Base-by-base conservation (phyloP, 2,113 vertebrate species). In the Paramisgurnus dabryanus region DNA sequence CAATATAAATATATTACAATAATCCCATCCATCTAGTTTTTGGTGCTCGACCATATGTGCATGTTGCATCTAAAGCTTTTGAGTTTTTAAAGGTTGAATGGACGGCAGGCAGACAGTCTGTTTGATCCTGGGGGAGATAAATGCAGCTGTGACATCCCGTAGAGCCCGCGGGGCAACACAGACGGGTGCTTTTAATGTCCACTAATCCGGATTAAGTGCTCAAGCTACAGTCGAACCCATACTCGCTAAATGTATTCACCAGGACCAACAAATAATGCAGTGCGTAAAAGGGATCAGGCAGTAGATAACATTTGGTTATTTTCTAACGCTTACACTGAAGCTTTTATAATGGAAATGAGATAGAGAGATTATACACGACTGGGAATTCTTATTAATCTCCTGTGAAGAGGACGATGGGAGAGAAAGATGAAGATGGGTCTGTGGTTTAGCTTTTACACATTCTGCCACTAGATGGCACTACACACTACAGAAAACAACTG, bases 181-280 rank as follows among this genome's bases (percentile, higher is more conserved):
- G 89, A 91, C 83, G 85, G 87, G 83, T 69, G 81, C 82, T 89
- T 94, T 91, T 87, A 88, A 90, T 89, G 89, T 91, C 79, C 27
- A 83, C 85, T 93, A 92, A 91, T 93, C 92, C 89, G 91, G 91
- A 90, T 94, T 92, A 94, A 67, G 78, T 78, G 83, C 87, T 83
- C 83, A 87, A 65, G 78, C 27, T 34, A 34, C 27, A 34, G 83
- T 83, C 68, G 85, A 89, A 89, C 87, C 89, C 85, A 87, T 82
- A 86, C 84, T 90, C 88, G 70, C 50, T 87, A 89, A 90, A 90
- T 83, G 70, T 83, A 91, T 91, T 90, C 89, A 90, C 17, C 53
- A 79, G 27, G 53, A 80, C 80, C 86, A 85, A 80, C 66, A 85
- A 90, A 84, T 90, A 88, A 89, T 88, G 88, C 86, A 84, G 74